phyloP scores from a whole-genome alignment of 1,140 invertebrate species.

The Lordiphosa clarofinis region DNA sequence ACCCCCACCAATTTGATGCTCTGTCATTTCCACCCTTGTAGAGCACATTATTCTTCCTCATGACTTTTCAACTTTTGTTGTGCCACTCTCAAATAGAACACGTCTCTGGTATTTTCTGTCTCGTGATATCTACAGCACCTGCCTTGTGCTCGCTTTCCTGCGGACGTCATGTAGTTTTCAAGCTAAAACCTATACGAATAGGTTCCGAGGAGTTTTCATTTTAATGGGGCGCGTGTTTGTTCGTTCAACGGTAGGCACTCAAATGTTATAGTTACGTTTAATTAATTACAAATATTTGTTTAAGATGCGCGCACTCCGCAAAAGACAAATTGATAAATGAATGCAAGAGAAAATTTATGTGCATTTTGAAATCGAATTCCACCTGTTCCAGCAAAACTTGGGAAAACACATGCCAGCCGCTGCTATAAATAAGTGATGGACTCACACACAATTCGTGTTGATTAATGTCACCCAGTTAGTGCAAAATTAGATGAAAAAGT shows the following conservation, averaged over 20 bases:
- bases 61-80: too few species aligned
- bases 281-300: slow-evolving; percentile 77
- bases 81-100: too few species aligned
- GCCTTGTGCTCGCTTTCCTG: slow-evolving; percentile 9
- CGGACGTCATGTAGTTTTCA: slow-evolving; percentile 51
- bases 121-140: slow-evolving; percentile 33
- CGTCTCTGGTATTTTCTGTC: not conserved
- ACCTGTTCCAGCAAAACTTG: slow-evolving; percentile 39
- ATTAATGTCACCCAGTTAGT: slow-evolving; percentile 61
- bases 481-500: slow-evolving; percentile 69
- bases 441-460: slow-evolving; percentile 35
- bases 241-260: slow-evolving; percentile 45
- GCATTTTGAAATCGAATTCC: slow-evolving; percentile 27
- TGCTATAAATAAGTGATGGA: slow-evolving; percentile 48
- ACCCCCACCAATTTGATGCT: not conserved
- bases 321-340: slow-evolving; percentile 70
- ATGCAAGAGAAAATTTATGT: slow-evolving; percentile 49
- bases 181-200: slow-evolving; percentile 25
- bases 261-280: slow-evolving; percentile 58
- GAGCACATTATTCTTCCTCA: too few species aligned
- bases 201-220: too few species aligned
- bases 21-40: not conserved
- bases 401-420: slow-evolving; percentile 50
- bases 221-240: slow-evolving; percentile 12
- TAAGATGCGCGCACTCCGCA: slow-evolving; percentile 24